Base-by-base conservation (phyloP, 2,888 invertebrate species). In the Spisula solida region DNA sequence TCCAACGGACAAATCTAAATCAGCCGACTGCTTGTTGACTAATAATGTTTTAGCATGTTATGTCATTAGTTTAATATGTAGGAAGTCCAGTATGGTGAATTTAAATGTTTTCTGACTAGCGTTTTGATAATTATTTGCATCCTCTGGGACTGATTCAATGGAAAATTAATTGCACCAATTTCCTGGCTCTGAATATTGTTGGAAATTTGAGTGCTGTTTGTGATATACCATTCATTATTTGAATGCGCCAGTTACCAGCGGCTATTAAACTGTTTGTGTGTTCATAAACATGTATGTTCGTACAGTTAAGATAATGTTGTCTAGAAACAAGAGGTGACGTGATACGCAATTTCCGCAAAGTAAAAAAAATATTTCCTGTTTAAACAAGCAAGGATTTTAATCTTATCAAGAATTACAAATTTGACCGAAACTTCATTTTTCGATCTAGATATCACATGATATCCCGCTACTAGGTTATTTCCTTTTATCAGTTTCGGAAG, bases 401-500 rank as follows among this genome's bases (percentile, higher is more conserved):
- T 82, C 82, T 87, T 87, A 87, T 87, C 87, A 78, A 8, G 25
- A 79, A 60, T 87, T 87, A 87, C 82, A 48, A 79, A 48, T 87
- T 55, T 66, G 79, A 82, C 82, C 31, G 82, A 87, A 75, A 78
- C 81, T 78, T 82, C 79, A 83, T 75, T 80, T 75, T 47, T n/a
- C 55, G 55, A 48, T 70, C 66, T 81, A 25, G 25, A 10, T 55
- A 78, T 86, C 86, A 86, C 78, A 78, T 86, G 86, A 86, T 70
- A 70, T 82, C 82, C 78, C 41, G 47, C 66, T 34, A 75, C 34
- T 6, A 48, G 29, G 55, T 56, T 78, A 82, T 87, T 83, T 87
- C 83, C 82, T 83, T 82, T 87, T 86, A 86, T 87, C 78, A 34
- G 34, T 82, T 34, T 87, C 82, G 60, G 83, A 87, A 83, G 87